Percentiles rank a stretch among this genome's conserved stretches.
phyloP scores from a whole-genome alignment of 2,113 vertebrate species.

The Laterallus jamaicensis region DNA sequence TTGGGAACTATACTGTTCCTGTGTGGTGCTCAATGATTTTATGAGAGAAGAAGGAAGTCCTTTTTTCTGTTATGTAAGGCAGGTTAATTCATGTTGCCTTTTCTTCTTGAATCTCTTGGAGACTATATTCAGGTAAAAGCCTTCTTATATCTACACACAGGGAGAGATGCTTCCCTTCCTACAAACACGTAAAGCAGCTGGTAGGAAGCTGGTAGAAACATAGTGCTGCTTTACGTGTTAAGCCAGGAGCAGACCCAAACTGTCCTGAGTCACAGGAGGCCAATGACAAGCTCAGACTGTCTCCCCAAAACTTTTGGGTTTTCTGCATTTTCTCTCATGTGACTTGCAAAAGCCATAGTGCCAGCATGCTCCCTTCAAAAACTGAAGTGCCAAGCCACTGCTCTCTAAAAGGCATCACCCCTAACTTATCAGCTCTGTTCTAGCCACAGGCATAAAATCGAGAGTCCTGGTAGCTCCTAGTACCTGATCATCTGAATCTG shows the following conservation, averaged over 20 bases:
- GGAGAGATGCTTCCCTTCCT: not conserved
- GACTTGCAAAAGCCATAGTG: not conserved
- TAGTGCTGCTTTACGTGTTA: not conserved
- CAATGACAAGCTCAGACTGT: not conserved
- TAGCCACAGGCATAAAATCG: not conserved
- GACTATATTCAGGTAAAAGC: not conserved
- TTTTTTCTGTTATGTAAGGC: not conserved
- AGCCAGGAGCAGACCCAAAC: not conserved
- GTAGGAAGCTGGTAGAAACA: not conserved
- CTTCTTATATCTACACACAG: not conserved
- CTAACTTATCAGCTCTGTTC: not conserved
- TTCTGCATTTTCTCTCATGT: not conserved
- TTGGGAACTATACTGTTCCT: not conserved
- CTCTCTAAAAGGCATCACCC: not conserved
- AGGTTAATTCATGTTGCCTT: not conserved
- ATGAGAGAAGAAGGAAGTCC: not conserved
- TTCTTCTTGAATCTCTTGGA: not conserved
- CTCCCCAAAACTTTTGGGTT: not conserved
- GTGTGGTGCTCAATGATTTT: not conserved
- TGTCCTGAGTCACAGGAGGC: not conserved
- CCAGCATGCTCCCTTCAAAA: not conserved
- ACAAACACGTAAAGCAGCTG: not conserved
- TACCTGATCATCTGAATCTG: not conserved
- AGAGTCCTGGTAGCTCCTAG: not conserved
- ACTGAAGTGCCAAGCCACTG: rapidly evolving